A percentile compares a stretch with the other conserved stretches of the same genome.
Conservation (phyloP, 2,888 invertebrate species). For the Slavum lentiscoides region DNA sequence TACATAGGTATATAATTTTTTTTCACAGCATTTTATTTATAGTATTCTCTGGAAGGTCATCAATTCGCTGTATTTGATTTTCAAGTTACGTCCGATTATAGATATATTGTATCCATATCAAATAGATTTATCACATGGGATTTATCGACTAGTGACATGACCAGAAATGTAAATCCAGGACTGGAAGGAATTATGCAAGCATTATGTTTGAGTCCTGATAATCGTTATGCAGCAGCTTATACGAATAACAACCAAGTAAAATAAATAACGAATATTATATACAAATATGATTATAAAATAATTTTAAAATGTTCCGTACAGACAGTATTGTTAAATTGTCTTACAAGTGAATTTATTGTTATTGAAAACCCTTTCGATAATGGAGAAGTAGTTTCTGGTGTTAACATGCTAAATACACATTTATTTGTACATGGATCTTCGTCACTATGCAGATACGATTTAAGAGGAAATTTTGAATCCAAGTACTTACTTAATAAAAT, state of each 20-base stretch:
- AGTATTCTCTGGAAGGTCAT: slow-evolving; percentile 97
- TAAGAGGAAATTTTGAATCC: slow-evolving; percentile 74
- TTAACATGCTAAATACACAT: slow-evolving; percentile 70
- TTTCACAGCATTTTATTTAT: slow-evolving; percentile 31
- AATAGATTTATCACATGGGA: slow-evolving; percentile 98
- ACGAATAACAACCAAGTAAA: slow-evolving; percentile 89
- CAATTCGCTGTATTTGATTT: slow-evolving; percentile 96
- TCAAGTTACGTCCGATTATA: slow-evolving; percentile 83
- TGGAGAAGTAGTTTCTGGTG: slow-evolving; percentile 68
- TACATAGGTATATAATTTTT: not conserved
- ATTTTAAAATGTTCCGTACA: slow-evolving; percentile 59
- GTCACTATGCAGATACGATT: slow-evolving; percentile 77
- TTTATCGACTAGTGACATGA: slow-evolving; percentile 90
- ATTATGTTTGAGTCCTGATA: slow-evolving; percentile 88
- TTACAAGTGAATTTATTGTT: slow-evolving; percentile 88
- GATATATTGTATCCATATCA: slow-evolving; percentile 93
- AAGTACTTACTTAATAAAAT: slow-evolving; percentile 63
- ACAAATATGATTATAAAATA: slow-evolving; percentile 5
- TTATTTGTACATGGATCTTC: slow-evolving; percentile 77
- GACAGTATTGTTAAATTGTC: slow-evolving; percentile 86
- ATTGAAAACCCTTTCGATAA: slow-evolving; percentile 83
- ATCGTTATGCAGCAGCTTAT: slow-evolving; percentile 92
- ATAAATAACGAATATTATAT: not conserved
- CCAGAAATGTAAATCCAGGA: slow-evolving; percentile 87
- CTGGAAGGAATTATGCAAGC: slow-evolving; percentile 97